Evolutionary conservation across 2,888 invertebrate species (phyloP).

Genomic region (Trachelus iudaicus): DNA sequence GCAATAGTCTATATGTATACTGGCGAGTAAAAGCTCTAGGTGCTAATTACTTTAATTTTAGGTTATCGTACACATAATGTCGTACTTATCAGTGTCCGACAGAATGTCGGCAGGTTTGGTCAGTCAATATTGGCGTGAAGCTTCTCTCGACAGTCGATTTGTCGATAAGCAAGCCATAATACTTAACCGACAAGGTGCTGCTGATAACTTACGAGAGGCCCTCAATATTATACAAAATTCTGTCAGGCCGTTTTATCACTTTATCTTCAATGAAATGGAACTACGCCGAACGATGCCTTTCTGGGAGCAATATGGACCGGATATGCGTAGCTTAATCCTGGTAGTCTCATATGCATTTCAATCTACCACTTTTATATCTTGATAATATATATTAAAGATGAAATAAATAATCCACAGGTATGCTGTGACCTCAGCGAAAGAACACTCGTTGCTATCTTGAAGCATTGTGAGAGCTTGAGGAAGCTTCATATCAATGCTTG

Average conservation of each 20-base stretch:
- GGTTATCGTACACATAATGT: conserved; percentile 75
- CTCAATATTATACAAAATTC: conserved; percentile 66
- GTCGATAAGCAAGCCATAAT: conserved; percentile 69
- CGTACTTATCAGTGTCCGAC: conserved; percentile 74
- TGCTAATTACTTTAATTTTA: conserved; percentile 46
- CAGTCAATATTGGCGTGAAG: conserved; percentile 75
- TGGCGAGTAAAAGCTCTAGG: not conserved
- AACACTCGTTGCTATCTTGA: conserved; percentile 71
- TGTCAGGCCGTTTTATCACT: conserved; percentile 66
- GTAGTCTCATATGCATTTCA: conserved; percentile 41
- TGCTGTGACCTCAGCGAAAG: conserved; percentile 75
- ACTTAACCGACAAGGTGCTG: conserved; percentile 66
- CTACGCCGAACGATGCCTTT: conserved; percentile 68
- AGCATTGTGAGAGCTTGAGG: conserved; percentile 70
- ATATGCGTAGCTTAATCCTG: conserved; percentile 69
- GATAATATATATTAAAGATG: conserved; percentile 5
- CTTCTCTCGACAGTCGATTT: conserved; percentile 72
- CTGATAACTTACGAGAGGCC: conserved; percentile 63
- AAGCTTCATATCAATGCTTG: conserved; percentile 74
- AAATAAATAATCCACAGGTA: conserved; percentile 30
- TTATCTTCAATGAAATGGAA: conserved; percentile 70
- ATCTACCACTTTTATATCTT: not conserved
- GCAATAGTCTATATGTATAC: too few species aligned
- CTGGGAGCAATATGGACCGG: conserved; percentile 72
- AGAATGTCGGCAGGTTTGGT: conserved; percentile 75